Conservation (phyloP, 2,888 invertebrate species). For the Tolmerus cingulatus region DNA sequence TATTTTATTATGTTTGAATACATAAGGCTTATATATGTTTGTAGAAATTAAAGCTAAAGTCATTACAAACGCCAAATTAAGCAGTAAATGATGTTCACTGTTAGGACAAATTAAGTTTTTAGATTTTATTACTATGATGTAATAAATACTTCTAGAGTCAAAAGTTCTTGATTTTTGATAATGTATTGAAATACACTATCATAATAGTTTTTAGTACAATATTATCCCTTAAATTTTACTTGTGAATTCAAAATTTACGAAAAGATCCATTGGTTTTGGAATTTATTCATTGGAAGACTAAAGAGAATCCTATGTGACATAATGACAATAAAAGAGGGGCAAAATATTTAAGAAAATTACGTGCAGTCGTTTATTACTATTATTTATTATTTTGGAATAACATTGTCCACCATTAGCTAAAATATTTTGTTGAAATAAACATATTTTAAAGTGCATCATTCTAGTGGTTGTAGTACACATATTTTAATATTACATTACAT, state of each 20-base stretch:
- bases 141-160: not conserved
- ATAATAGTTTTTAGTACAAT: not conserved
- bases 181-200: not conserved
- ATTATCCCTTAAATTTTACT: not conserved
- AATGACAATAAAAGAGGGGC: not conserved
- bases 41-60: not conserved
- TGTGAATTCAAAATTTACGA: not conserved
- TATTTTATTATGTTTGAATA: not conserved
- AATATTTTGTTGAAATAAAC: no score
- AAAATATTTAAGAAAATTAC: not conserved
- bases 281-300: not conserved
- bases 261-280: not conserved
- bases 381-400: not conserved
- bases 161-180: not conserved
- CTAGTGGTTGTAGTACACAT: not conserved
- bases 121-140: not conserved
- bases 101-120: not conserved
- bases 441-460: not conserved
- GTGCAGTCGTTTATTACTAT: not conserved
- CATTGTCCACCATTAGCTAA: not conserved
- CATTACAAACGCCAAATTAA: not conserved
- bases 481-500: not conserved
- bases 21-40: not conserved
- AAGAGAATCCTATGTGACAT: not conserved
- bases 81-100: not conserved